phyloP scores from a whole-genome alignment of 2,888 invertebrate species.

The Plebejus argus region DNA sequence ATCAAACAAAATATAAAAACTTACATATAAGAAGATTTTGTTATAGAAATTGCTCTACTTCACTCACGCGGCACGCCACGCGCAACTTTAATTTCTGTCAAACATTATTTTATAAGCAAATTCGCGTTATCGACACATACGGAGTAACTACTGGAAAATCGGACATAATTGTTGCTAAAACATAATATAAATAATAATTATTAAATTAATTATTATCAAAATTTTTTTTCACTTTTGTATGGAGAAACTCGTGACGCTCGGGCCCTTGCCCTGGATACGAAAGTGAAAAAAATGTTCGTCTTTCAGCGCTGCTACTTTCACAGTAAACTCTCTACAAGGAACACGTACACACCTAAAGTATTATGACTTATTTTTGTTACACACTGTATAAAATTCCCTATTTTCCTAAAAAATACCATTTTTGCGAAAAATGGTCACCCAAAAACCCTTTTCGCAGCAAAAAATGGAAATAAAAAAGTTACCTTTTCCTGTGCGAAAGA shows the following conservation, averaged over 20 bases:
- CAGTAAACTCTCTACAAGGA: too few relatives aligned
- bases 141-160: background rate
- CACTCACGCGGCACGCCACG: too few relatives aligned
- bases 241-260: too few relatives aligned
- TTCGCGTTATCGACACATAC: background rate
- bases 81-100: background rate
- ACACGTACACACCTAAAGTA: too few relatives aligned
- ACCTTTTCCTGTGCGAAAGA: conserved; percentile 7
- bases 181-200: background rate
- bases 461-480: background rate
- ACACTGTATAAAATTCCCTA: too few relatives aligned
- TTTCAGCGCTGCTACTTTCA: too few relatives aligned
- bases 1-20: background rate
- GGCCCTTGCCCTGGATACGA: too few relatives aligned
- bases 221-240: too few relatives aligned
- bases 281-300: too few relatives aligned
- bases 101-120: background rate
- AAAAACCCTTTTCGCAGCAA: background rate
- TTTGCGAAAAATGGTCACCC: background rate
- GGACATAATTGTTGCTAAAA: background rate
- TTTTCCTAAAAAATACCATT: too few relatives aligned
- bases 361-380: too few relatives aligned
- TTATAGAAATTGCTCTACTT: background rate
- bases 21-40: background rate
- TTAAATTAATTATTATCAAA: too few relatives aligned